A percentile compares a stretch with the other conserved stretches of the same genome.
Evolutionary conservation across 2,113 vertebrate species (phyloP).

Genomic region (Aleadryas rufinucha): DNA sequence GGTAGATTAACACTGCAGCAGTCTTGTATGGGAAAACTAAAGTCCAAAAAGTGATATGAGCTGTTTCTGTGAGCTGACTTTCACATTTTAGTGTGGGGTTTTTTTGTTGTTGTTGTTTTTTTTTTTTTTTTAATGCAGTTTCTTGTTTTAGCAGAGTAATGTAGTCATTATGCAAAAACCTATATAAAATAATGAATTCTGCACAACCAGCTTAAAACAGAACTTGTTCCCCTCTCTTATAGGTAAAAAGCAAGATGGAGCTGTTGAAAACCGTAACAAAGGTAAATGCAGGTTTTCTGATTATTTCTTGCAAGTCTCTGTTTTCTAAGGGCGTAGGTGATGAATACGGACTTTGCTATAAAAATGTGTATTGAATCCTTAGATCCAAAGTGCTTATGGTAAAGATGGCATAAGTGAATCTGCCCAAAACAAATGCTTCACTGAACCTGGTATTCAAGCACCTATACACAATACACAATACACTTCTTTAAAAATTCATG

Average conservation of each 20-base stretch:
- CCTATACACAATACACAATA: not conserved
- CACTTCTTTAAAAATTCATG: not conserved
- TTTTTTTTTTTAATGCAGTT: not conserved
- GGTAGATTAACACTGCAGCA: not conserved
- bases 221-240: constrained; percentile 43
- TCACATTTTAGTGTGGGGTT: not conserved
- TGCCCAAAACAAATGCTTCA: not conserved
- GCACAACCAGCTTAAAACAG: not conserved
- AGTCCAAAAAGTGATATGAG: not conserved
- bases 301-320: not conserved
- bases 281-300: constrained; percentile 74
- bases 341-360: not conserved
- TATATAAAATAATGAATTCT: not conserved
- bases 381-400: not conserved
- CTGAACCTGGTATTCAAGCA: not conserved
- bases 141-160: not conserved
- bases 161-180: not conserved
- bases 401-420: not conserved
- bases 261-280: constrained; percentile 96
- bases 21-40: not conserved
- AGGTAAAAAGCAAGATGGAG: constrained; percentile 97
- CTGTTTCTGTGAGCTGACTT: not conserved
- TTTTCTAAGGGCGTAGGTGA: not conserved
- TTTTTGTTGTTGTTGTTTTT: too few relatives aligned
- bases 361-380: not conserved